Conservation (phyloP, 1,140 invertebrate species). For the Drosophila burlai region DNA sequence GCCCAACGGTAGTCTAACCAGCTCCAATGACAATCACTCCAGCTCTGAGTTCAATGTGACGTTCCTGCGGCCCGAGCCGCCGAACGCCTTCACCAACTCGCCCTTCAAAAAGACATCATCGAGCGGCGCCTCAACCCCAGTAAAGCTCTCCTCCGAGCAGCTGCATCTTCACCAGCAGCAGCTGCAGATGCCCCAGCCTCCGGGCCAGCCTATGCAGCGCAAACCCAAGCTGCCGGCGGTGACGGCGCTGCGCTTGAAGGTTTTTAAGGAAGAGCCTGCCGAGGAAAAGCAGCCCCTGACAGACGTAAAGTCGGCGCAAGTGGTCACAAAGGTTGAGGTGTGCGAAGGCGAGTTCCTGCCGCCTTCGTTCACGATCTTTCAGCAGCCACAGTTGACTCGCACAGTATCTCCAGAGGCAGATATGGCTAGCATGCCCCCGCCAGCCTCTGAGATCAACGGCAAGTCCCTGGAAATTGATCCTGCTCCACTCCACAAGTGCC, state of each 20-base stretch:
- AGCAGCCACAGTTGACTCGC: conserved; percentile 34
- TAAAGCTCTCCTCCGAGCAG: conserved; percentile 56
- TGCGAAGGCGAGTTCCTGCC: conserved; percentile 58
- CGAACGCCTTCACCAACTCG: conserved; percentile 73
- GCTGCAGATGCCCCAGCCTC: conserved; percentile 26
- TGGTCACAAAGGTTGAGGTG: conserved; percentile 63
- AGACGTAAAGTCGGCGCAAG: conserved; percentile 1
- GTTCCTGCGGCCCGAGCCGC: conserved; percentile 68
- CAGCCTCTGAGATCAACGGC: conserved; percentile 20
- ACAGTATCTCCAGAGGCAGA: conserved; percentile 13
- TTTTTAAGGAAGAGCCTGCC: conserved; percentile 67
- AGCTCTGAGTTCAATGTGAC: conserved; percentile 70
- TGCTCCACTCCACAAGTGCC: conserved; percentile 70
- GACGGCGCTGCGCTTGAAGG: conserved; percentile 65
- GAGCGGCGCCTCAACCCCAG: conserved; percentile 35
- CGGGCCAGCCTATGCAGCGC: conserved; percentile 50
- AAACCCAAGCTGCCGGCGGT: conserved; percentile 62
- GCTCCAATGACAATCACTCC: conserved; percentile 56
- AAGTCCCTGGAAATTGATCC: conserved; percentile 56
- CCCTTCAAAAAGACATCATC: conserved; percentile 66
- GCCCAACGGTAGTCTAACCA: conserved; percentile 10
- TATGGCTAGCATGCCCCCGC: conserved; percentile 56
- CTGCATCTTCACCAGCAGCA: conserved; percentile 40
- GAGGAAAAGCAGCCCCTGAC: conserved; percentile 40
- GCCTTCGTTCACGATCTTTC: conserved; percentile 68